These are phyloP conservation scores for Tachystola acroxantha DNA, from an alignment of 2,888 invertebrate species.

Conservation along the genomic window DNA sequence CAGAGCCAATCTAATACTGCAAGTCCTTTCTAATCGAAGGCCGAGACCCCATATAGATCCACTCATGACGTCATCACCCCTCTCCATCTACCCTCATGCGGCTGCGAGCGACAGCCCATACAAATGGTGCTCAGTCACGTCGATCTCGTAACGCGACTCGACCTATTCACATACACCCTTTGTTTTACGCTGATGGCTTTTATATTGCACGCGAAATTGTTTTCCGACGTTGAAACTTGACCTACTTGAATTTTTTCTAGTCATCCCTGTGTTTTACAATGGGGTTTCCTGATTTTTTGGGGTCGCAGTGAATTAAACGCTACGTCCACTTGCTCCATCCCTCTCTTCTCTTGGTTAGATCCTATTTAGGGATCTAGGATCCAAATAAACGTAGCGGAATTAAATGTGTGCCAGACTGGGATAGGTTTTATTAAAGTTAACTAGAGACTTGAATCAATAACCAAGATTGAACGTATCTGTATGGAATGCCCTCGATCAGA, in stretches of 20 bases:
- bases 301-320: too few relatives aligned
- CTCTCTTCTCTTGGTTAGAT: too few relatives aligned
- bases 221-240: conserved; percentile 4
- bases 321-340: too few relatives aligned
- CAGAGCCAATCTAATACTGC: not conserved
- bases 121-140: conserved; percentile 30
- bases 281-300: too few relatives aligned
- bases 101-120: conserved; percentile 35
- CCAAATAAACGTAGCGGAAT: too few relatives aligned
- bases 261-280: too few relatives aligned
- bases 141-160: conserved; percentile 22
- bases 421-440: too few relatives aligned
- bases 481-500: too few relatives aligned
- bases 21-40: not conserved
- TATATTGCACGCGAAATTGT: conserved; percentile 12
- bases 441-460: too few relatives aligned
- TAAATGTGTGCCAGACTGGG: too few relatives aligned
- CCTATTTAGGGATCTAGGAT: too few relatives aligned
- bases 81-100: conserved; percentile 26
- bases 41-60: not conserved
- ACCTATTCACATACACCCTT: conserved; percentile 19
- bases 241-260: not conserved
- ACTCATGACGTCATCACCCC: not conserved
- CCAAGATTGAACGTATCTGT: too few relatives aligned
- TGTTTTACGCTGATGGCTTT: conserved; percentile 25